Percentiles rank a stretch among this genome's conserved stretches.
Evolutionary conservation across 2,888 invertebrate genomes (phyloP).

Genomic region (Perithous albicinctus): DNA sequence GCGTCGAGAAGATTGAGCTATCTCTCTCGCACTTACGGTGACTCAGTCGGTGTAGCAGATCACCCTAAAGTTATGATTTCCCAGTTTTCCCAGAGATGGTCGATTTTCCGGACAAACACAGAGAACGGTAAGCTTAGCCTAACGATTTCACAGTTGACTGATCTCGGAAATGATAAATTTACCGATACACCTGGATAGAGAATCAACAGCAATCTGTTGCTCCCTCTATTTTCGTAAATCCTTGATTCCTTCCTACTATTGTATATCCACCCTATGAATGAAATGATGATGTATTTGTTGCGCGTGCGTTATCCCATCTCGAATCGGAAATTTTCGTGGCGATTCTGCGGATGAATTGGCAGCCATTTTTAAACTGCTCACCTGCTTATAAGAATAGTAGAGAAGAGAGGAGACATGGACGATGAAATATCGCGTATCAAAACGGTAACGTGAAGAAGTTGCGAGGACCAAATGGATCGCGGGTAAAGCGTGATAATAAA

Average conservation of each 20-base stretch:
- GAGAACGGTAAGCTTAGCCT: too few species aligned
- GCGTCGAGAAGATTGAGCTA: too few species aligned
- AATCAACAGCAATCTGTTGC: too few species aligned
- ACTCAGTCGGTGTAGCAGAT: too few species aligned
- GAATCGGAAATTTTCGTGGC: conserved; percentile 60
- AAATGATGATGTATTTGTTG: not conserved
- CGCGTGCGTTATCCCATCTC: conserved; percentile 46
- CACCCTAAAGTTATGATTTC: too few species aligned
- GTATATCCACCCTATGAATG: not conserved
- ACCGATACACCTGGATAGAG: too few species aligned
- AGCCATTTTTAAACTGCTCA: conserved; percentile 83
- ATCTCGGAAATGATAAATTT: too few species aligned
- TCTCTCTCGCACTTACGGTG: too few species aligned
- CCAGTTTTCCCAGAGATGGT: too few species aligned
- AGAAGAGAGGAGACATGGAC: conserved; percentile 70
- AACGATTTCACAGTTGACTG: too few species aligned
- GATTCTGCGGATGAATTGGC: conserved; percentile 72
- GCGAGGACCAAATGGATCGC: conserved; percentile 70
- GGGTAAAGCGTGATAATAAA: conserved; percentile 64
- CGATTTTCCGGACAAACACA: too few species aligned
- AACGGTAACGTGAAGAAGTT: conserved; percentile 73
- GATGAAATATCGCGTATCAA: conserved; percentile 68
- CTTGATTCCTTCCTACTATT: not conserved
- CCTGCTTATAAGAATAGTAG: conserved; percentile 73
- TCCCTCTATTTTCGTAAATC: not conserved